These are phyloP conservation scores for Saccostrea echinata DNA, from an alignment of 1,140 invertebrate genomes.

Conservation along the genomic window DNA sequence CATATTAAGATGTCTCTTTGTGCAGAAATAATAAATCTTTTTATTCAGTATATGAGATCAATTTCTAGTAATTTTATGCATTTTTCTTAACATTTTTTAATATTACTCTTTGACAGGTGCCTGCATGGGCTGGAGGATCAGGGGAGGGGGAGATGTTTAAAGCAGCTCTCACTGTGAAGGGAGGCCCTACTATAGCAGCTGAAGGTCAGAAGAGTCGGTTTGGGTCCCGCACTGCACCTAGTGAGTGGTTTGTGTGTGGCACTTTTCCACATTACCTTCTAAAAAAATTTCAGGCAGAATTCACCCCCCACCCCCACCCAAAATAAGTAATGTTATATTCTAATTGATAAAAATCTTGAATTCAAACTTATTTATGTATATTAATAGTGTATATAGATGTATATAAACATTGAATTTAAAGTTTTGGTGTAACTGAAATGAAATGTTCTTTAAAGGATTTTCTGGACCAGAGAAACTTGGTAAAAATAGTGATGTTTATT, in stretches of 20 bases:
- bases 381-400: not conserved
- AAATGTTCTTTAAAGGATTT: not conserved
- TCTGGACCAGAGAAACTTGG: not conserved
- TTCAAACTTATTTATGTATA: not conserved
- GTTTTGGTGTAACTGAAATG: not conserved
- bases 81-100: not conserved
- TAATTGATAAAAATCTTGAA: too few relatives aligned
- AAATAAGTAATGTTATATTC: not conserved
- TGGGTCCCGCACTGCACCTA: constrained; percentile 63
- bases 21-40: too few relatives aligned
- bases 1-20: too few relatives aligned
- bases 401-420: too few relatives aligned
- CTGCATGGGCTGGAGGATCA: constrained; percentile 72
- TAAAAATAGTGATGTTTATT: not conserved
- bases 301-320: too few relatives aligned
- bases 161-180: constrained; percentile 56
- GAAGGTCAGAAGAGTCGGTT: constrained; percentile 52
- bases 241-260: constrained; percentile 52
- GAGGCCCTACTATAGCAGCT: not conserved
- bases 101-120: constrained; percentile 61
- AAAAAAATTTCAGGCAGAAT: too few relatives aligned
- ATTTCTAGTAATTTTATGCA: too few relatives aligned
- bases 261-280: not conserved
- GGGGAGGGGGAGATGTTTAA: constrained; percentile 66
- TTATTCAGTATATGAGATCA: too few relatives aligned